These are phyloP conservation scores for Habropoda laboriosa DNA, from an alignment of 1,140 invertebrate species.

Conservation along the genomic window DNA sequence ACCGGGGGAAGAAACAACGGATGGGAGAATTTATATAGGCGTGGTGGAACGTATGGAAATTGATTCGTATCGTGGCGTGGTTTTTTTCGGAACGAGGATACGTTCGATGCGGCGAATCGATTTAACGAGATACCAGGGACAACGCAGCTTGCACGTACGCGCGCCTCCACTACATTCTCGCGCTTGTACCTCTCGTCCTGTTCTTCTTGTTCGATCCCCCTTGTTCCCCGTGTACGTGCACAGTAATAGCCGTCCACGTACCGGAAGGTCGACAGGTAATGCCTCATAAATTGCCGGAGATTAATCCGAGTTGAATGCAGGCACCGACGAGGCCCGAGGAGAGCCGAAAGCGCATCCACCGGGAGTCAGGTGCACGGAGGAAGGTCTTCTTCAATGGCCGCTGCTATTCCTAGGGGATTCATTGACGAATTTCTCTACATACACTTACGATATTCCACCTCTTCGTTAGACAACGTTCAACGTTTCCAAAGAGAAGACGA, in stretches of 20 bases:
- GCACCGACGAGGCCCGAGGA: not conserved
- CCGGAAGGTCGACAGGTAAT: conserved; percentile 57
- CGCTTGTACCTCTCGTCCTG: not conserved
- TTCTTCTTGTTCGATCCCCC: conserved; percentile 18
- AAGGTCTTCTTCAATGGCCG: not conserved
- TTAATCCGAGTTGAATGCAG: conserved; percentile 49
- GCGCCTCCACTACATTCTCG: not conserved
- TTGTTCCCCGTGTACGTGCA: conserved; percentile 19
- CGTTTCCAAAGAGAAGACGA: not conserved
- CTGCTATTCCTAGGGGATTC: no score
- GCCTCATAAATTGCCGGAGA: conserved; percentile 54
- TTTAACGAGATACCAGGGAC: conserved; percentile 48
- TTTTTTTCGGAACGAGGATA: not conserved
- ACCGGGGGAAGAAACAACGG: not conserved
- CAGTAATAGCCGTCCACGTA: conserved; percentile 49
- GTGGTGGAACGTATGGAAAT: not conserved
- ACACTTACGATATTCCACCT: not conserved
- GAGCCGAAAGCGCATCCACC: conserved; percentile 29
- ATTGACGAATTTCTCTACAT: no score
- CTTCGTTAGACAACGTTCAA: no score
- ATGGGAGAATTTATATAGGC: not conserved
- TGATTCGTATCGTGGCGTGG: not conserved
- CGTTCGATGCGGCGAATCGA: not conserved
- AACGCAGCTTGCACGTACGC: not conserved
- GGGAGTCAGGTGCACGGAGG: conserved; percentile 31